phyloP scores from a whole-genome alignment of 2,888 invertebrate species.

The Macrophya alboannulata region DNA sequence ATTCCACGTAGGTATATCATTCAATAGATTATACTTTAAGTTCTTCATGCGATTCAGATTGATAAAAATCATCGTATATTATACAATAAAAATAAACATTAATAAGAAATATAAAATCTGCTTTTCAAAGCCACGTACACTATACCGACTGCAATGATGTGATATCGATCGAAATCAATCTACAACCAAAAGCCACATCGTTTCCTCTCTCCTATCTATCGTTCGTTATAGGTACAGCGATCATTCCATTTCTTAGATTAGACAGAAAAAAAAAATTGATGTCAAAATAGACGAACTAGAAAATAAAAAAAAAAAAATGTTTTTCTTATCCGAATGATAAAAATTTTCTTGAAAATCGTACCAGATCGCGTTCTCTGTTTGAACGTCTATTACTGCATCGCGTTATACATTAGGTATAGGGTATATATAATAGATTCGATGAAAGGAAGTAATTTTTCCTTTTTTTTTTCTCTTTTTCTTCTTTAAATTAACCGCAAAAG shows the following conservation, averaged over 20 bases:
- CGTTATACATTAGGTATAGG: no score
- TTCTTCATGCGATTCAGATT: neutral
- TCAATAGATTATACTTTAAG: neutral
- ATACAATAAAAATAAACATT: neutral
- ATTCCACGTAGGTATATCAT: neutral
- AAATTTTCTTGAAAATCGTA: neutral
- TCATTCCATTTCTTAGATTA: neutral
- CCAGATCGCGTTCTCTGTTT: no score
- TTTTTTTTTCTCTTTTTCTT: no score
- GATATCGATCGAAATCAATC: neutral
- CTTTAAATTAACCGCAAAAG: neutral
- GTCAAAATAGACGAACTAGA: neutral
- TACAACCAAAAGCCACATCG: neutral
- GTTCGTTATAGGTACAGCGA: neutral
- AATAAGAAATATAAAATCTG: neutral
- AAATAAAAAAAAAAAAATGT: neutral
- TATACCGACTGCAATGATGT: neutral
- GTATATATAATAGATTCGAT: no score
- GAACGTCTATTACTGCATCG: no score
- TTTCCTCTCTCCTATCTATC: neutral
- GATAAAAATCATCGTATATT: conserved; percentile 1
- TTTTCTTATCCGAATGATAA: neutral
- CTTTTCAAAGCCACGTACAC: neutral
- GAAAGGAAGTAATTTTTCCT: no score
- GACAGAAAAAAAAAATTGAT: neutral